Evolutionary conservation across 1,140 invertebrate species (phyloP).

Genomic region (Polypedilum vanderplanki): DNA sequence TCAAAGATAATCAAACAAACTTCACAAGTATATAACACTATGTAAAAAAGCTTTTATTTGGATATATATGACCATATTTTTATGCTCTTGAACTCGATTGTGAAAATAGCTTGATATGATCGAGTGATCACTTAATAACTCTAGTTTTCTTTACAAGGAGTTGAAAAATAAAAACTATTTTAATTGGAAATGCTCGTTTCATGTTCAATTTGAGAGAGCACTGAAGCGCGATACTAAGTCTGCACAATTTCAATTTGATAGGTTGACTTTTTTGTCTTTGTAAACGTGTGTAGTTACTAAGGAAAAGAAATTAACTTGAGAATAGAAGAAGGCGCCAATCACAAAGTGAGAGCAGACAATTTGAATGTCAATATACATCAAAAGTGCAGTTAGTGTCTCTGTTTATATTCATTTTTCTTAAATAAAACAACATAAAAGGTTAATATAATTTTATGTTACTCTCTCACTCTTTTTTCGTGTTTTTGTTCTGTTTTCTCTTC

Average conservation of each 20-base stretch:
- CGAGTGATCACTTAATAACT: background rate
- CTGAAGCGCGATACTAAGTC: no score
- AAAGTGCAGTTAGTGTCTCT: no score
- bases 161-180: background rate
- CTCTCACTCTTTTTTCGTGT: no score
- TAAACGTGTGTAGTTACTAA: no score
- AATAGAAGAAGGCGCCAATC: background rate
- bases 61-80: background rate
- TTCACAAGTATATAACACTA: background rate
- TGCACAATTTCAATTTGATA: no score
- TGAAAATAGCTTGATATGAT: background rate
- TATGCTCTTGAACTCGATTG: background rate
- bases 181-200: background rate
- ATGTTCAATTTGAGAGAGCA: no score
- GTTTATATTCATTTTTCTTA: no score
- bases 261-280: no score
- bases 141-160: background rate
- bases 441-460: no score
- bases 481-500: no score
- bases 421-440: no score
- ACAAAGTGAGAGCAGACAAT: background rate
- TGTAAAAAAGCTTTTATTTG: background rate
- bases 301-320: background rate
- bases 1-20: background rate
- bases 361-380: background rate